Evolutionary conservation across 2,888 invertebrate genomes (phyloP).

Genomic region (Drosophila subquinaria): DNA sequence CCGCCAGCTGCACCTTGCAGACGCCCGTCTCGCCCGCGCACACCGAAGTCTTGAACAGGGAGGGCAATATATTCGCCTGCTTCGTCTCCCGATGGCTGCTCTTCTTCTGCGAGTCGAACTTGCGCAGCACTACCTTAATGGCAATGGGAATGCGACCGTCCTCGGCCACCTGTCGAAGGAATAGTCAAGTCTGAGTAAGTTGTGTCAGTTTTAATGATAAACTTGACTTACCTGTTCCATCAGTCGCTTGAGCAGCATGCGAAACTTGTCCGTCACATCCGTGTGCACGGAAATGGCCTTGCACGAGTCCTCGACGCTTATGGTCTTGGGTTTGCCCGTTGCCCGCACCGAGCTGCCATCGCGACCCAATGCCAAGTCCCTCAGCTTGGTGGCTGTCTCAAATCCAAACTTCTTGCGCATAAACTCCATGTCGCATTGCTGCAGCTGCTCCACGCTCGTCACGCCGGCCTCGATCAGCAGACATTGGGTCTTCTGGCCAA

Average conservation of each 20-base stretch:
- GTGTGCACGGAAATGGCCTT: constrained; percentile 90
- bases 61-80: constrained; percentile 90
- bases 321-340: constrained; percentile 91
- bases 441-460: constrained; percentile 89
- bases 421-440: constrained; percentile 87
- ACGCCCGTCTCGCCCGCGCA: constrained; percentile 80
- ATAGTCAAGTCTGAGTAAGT: no score
- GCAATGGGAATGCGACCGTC: constrained; percentile 92
- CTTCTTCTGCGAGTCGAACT: constrained; percentile 89
- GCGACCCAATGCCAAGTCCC: constrained; percentile 90
- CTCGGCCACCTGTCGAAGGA: constrained; percentile 86
- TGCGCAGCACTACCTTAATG: constrained; percentile 90
- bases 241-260: constrained; percentile 89
- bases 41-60: constrained; percentile 86
- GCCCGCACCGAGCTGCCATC: constrained; percentile 91
- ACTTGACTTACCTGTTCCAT: constrained; percentile 87
- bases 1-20: constrained; percentile 85
- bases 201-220: no score
- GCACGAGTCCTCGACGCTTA: constrained; percentile 93
- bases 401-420: constrained; percentile 89
- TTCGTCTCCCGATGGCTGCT: constrained; percentile 91
- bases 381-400: constrained; percentile 90
- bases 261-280: constrained; percentile 91
- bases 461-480: constrained; percentile 89
- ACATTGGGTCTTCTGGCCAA: constrained; percentile 90